Evolutionary conservation across 1,140 invertebrate genomes (phyloP), one percentile per base, ranked within the genome.

Genomic region (Hydropsyche tenuis): DNA sequence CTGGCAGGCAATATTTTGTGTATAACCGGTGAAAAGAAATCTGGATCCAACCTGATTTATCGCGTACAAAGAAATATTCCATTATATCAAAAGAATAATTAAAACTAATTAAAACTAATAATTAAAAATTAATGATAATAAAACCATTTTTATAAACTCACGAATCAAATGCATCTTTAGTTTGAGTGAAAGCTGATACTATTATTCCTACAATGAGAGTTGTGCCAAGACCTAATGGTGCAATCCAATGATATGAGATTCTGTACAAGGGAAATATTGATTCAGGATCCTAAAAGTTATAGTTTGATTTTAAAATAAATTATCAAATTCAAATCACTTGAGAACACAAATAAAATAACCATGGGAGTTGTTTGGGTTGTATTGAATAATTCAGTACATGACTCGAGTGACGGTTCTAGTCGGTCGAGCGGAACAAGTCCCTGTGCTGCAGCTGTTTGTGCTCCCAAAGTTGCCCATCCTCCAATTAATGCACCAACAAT

Each of bases 231-330:
- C 84, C 84, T 0, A 90, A 80, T 1, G 90, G 90, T 65, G 92
- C 90, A 79, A 94, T 92, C 90, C 93, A 92, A 78, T 91, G 89
- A 79, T 91, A 92, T 1, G 91, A 92, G 23, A 93, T 78, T 16
- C 89, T 87, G 81, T 92, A 92, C 23, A 92, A 79, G 0, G 90
- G 89, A 80, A 92, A 92, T 27, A 92, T 83, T 66, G 80, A 79
- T 65, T 80, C 78, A 14, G 83, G 81, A 66, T 84, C 82, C 80
- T 37, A 37, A 37, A 4, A 37, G 9, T 4, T 37, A 37, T 4
- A 37, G 30, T 4, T 37, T 37, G 30, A 37, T 37, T 4, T 37
- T 3, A 37, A 37, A 37, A 37, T 4, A 4, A 37, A 77, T 86
- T 82, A 23, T 81, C 80, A 80, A 82, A 83, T 56, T 12, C 0